Evolutionary conservation across 2,888 invertebrate species (phyloP), one percentile per base, ranked within the genome.

Genomic region (Cephus sareptanus): DNA sequence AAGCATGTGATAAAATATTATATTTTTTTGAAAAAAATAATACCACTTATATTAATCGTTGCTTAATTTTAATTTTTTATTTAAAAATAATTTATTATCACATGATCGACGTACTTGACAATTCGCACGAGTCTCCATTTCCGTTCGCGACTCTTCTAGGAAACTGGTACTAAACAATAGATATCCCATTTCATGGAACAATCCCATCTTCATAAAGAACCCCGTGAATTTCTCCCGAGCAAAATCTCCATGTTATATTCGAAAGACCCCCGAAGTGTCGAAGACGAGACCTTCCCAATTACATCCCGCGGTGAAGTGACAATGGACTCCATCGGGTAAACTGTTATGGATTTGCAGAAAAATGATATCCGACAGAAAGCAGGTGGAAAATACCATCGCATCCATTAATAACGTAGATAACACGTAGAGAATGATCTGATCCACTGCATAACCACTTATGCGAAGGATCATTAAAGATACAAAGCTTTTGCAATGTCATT

Each of bases 361-460:
- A 73, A 76, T 77, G 77, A 79, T 77, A 69, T 79, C 76, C 76
- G 75, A 76, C 23, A 56, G 56, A 56, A 56, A 56, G 56, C 79
- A 83, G 78, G 81, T 79, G 80, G 79, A 71, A 71, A 31, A 13
- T 9, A n/a, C 1, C 33, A 33, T 30, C 71, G 71, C 9, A 31
- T 71, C 70, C 84, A 87, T 87, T 86, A 85, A 87, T 87, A 87
- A 86, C 81, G 69, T 40, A 79, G 84, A 84, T 85, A 85, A 85
- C 84, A 85, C 81, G 80, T 83, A 79, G 82, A 79, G 81, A 84
- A 83, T 80, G 82, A 84, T 84, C 80, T 79, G 37, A 75, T 68
- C 74, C 78, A 69, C 34, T 80, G 78, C 9, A 56, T 56, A 56
- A 56, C 56, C 56, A 23, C 56, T 56, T 23, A 56, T 56, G 56